phyloP scores from a whole-genome alignment of 2,888 invertebrate genomes.

The Arrhopalites spinosus region DNA sequence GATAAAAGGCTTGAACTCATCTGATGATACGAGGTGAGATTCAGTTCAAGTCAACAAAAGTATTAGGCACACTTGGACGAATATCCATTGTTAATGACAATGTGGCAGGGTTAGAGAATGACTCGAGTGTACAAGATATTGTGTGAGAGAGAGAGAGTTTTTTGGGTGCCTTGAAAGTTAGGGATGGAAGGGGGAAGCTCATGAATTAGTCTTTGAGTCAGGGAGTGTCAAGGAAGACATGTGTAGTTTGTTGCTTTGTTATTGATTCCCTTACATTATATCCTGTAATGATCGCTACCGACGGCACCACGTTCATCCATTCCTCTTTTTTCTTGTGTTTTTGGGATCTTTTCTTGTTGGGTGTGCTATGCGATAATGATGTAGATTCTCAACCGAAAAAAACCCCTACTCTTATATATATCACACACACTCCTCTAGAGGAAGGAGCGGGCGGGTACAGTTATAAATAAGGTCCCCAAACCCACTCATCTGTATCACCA shows the following conservation, averaged over 20 bases:
- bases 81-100: background rate
- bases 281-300: slow-evolving; percentile 8
- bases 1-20: too few relatives aligned
- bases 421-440: background rate
- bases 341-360: background rate
- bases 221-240: slow-evolving; percentile 5
- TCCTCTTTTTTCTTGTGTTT: background rate
- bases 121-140: too few relatives aligned
- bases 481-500: background rate
- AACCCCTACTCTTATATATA: background rate
- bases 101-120: too few relatives aligned
- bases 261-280: too few relatives aligned
- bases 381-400: background rate
- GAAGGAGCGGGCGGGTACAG: background rate
- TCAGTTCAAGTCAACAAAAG: too few relatives aligned
- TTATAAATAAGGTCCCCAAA: slow-evolving; percentile 7
- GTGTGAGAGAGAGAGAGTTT: too few relatives aligned
- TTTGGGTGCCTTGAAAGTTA: too few relatives aligned
- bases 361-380: background rate
- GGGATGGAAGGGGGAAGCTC: background rate
- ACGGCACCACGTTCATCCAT: background rate
- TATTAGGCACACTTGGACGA: background rate
- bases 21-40: too few relatives aligned
- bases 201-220: slow-evolving; percentile 6
- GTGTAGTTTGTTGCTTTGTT: background rate